Conservation (phyloP, 92 coral and sea anemone species). For the Ricordea florida region DNA sequence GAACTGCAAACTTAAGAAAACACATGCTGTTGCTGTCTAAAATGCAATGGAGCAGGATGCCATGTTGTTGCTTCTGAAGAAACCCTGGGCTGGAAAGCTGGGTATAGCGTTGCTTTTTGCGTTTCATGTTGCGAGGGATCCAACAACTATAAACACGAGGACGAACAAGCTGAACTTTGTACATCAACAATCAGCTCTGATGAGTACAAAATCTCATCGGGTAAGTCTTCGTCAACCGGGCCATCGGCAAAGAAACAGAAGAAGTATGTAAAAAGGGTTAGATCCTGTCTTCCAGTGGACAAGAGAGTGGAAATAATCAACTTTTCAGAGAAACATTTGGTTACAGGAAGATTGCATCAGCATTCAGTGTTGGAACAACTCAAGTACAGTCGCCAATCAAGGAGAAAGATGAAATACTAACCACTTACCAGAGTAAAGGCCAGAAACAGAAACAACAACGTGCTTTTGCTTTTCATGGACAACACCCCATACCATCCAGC, state of each 20-base stretch:
- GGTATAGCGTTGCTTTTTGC: slow-evolving; percentile 30
- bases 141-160: slow-evolving; percentile 1
- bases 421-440: not conserved
- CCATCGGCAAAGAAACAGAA: slow-evolving; percentile 10
- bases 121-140: slow-evolving; percentile 12
- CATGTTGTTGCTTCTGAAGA: slow-evolving; percentile 10
- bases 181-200: not conserved
- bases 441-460: too few species aligned
- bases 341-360: slow-evolving; percentile 48
- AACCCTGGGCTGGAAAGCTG: slow-evolving; percentile 14
- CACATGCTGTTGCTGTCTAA: not conserved
- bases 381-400: slow-evolving; percentile 42
- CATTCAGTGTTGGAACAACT: slow-evolving; percentile 40
- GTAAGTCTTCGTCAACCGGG: not conserved
- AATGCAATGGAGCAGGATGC: not conserved
- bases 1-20: too few species aligned
- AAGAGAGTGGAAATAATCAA: slow-evolving; percentile 41
- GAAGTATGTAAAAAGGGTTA: not conserved
- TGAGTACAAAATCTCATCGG: not conserved
- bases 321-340: slow-evolving; percentile 13
- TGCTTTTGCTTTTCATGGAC: too few species aligned
- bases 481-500: too few species aligned
- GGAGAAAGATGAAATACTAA: slow-evolving; percentile 30
- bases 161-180: not conserved
- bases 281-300: not conserved